A percentile compares a stretch with the other conserved stretches of the same genome.
Evolutionary conservation across 2,113 vertebrate genomes (phyloP).

Genomic region (Felis chaus): DNA sequence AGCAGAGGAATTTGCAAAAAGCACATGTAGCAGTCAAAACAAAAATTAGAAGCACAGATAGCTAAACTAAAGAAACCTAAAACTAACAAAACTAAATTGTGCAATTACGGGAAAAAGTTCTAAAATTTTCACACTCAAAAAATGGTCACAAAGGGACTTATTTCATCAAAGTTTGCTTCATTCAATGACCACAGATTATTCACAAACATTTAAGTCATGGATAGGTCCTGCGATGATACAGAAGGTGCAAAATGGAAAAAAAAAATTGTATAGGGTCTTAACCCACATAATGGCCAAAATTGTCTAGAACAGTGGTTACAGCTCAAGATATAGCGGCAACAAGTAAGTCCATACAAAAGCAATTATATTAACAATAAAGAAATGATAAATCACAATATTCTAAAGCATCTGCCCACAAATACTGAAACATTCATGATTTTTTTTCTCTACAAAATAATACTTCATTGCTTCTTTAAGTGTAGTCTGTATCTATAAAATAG

Average conservation of each 20-base stretch:
- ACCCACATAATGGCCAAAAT: background rate
- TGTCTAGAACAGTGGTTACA: background rate
- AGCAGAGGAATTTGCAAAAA: background rate
- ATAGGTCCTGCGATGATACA: constrained; percentile 18
- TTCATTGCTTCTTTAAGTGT: background rate
- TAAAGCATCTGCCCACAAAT: background rate
- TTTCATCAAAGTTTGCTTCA: background rate
- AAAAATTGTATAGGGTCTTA: background rate
- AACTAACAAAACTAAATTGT: background rate
- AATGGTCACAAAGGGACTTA: background rate
- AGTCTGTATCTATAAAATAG: background rate
- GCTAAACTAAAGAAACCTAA: background rate
- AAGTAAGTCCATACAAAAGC: background rate
- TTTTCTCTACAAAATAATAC: background rate
- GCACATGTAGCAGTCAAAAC: background rate
- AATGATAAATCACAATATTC: constrained; percentile 33
- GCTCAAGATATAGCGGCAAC: background rate
- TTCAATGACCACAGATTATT: background rate
- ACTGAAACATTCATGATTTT: background rate
- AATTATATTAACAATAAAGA: background rate
- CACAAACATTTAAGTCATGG: background rate
- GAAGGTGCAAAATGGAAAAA: background rate
- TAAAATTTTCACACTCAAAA: background rate
- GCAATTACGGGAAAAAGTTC: background rate
- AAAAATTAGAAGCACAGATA: background rate